Evolutionary conservation across 2,113 vertebrate species (phyloP).

Genomic region (Colistium nudipinnis): DNA sequence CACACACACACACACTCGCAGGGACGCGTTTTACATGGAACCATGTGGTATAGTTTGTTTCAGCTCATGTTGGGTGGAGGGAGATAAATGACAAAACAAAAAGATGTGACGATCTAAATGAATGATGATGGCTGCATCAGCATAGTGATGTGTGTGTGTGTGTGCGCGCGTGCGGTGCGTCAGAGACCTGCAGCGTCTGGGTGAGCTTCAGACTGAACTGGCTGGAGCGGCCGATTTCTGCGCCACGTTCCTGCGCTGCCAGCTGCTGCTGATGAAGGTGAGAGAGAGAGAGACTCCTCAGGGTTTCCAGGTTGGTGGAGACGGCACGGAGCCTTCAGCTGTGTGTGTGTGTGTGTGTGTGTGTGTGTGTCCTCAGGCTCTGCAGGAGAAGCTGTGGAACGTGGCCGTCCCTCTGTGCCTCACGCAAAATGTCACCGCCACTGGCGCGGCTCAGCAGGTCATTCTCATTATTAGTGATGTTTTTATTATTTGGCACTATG

Average conservation of each 20-base stretch:
- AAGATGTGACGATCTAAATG: no score
- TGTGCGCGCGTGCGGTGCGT: slow-evolving; percentile 61
- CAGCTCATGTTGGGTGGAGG: no score
- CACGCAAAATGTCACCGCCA: slow-evolving; percentile 91
- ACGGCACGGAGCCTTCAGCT: no score
- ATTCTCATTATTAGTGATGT: no score
- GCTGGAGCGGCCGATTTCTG: slow-evolving; percentile 95
- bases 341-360: not conserved
- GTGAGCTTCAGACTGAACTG: slow-evolving; percentile 93
- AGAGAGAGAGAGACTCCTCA: no score
- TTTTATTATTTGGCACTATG: no score
- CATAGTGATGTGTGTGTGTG: not conserved
- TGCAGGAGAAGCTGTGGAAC: slow-evolving; percentile 96
- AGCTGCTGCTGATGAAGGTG: slow-evolving; percentile 96
- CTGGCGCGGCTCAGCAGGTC: slow-evolving; percentile 92
- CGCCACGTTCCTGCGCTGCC: slow-evolving; percentile 93
- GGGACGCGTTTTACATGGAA: no score
- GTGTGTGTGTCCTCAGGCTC: slow-evolving; percentile 80
- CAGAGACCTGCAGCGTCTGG: slow-evolving; percentile 94
- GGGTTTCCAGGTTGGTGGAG: no score
- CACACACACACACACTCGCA: no score
- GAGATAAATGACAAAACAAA: no score
- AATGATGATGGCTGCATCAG: not conserved
- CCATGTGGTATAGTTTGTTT: no score
- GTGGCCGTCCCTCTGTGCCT: slow-evolving; percentile 92